Percentiles rank a stretch among this genome's conserved stretches.
phyloP scores from a whole-genome alignment of 2,888 invertebrate species.

The Chloroclystis v-ata region DNA sequence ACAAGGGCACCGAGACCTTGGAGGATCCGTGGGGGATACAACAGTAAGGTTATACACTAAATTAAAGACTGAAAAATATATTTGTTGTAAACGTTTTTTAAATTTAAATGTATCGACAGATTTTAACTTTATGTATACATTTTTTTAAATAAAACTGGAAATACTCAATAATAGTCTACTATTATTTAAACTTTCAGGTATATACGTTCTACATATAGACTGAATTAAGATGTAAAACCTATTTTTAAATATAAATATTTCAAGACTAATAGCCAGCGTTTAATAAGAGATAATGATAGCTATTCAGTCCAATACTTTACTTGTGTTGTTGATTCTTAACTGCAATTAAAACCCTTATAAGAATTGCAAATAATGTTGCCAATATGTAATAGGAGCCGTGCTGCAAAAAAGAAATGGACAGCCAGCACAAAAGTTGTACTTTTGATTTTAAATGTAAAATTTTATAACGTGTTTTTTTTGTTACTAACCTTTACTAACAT shows the following conservation, averaged over 20 bases:
- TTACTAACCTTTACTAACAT: no score
- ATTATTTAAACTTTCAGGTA: no score
- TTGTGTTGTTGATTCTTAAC: conserved; percentile 8
- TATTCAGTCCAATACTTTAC: conserved; percentile 1
- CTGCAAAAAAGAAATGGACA: conserved; percentile 6
- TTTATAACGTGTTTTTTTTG: no score
- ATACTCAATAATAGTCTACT: no score
- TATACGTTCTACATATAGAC: no score
- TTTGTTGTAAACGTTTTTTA: background rate
- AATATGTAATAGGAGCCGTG: conserved; percentile 4
- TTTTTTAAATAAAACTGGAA: no score
- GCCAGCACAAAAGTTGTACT: background rate
- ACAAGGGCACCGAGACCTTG: background rate
- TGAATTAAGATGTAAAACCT: no score
- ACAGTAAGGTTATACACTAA: conserved; percentile 1
- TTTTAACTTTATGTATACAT: background rate
- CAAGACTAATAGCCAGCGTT: no score
- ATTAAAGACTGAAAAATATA: no score
- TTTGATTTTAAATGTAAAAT: no score
- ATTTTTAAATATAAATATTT: no score
- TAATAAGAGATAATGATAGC: no score
- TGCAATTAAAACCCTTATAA: conserved; percentile 14
- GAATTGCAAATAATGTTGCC: conserved; percentile 13
- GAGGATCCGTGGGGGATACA: background rate
- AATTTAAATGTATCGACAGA: background rate